These are phyloP conservation scores for Oryctes rhinoceros DNA, from an alignment of 1,140 invertebrate genomes.

Conservation along the genomic window DNA sequence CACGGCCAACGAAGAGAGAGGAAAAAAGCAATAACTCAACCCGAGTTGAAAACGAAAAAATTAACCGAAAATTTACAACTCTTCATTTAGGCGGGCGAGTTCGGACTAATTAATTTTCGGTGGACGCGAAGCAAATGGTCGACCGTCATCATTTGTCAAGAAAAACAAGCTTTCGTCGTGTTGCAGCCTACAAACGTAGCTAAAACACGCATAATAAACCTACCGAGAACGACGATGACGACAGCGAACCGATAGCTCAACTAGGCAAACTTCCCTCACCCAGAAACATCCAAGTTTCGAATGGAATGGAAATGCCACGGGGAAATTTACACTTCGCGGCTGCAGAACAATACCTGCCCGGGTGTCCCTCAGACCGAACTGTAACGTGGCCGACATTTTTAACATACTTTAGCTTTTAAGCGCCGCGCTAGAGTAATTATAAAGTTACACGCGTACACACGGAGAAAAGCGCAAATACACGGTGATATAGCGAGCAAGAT, in stretches of 20 bases:
- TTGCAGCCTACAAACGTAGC: not conserved
- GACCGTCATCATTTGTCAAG: conserved; percentile 35
- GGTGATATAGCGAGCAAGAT: not conserved
- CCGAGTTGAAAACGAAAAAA: not conserved
- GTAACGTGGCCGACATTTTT: conserved; percentile 14
- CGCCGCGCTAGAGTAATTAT: conserved; percentile 1
- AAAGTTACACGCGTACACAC: conserved; percentile 18
- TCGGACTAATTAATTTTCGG: conserved; percentile 17
- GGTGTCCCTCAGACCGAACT: not conserved
- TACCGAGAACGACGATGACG: not conserved
- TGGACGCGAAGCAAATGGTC: not conserved
- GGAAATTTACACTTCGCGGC: conserved; percentile 24
- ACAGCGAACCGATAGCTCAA: not conserved
- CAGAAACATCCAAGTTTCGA: conserved; percentile 17
- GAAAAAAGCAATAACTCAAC: not conserved
- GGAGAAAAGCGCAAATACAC: not conserved
- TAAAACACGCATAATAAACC: conserved; percentile 2
- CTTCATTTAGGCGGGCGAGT: not conserved
- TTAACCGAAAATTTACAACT: conserved; percentile 18
- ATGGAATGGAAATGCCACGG: conserved; percentile 20
- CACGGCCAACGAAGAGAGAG: not conserved
- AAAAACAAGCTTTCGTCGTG: conserved; percentile 15
- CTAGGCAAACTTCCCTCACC: not conserved
- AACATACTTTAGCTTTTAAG: conserved; percentile 35
- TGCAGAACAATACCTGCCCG: conserved; percentile 12